Base-by-base conservation (phyloP, 2,888 invertebrate genomes). In the Muschampia plurimacula region DNA sequence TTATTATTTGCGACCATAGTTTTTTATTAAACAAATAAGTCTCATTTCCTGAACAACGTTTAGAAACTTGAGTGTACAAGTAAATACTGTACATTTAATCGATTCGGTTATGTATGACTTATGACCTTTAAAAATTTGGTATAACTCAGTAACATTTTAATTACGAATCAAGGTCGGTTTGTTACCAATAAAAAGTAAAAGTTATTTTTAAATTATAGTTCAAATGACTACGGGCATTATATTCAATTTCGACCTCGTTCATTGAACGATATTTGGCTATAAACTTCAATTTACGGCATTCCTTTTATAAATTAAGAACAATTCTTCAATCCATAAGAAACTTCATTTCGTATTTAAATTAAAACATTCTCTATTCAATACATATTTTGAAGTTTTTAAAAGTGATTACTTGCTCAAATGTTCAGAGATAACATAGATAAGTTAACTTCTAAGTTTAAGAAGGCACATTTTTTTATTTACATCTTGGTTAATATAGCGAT, bases 181-280 rank as follows among this genome's bases (percentile, higher is more conserved):
- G 77, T 72, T 75, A 76, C 76, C 72, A 75, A 77, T 79, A 77
- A 79, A 80, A 80, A 77, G 78, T 76, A 79, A 77, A 75, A 78
- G 78, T 75, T 76, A 74, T 78, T 77, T 78, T 77, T 76, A 71
- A 76, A 52, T 36, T 73, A 75, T 78, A 79, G 74, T 78, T 79
- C 78, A 79, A 78, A 77, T 76, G 75, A 77, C 75, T 77, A 77
- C 77, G 57, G 74, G 78, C 78, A 77, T 66, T 69, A 75, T 75
- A 78, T 76, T 76, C 64, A 62, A 70, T 62, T 75, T 72, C 74
- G 79, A 76, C 79, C 79, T 79, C 74, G 76, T 63, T 66, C 59
- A 72, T 59, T 75, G 74, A 77, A 75, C 67, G 69, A 67, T 75
- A 75, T 75, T 76, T 67, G 67, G 67, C 66, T 65, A 74, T 77